phyloP scores from a whole-genome alignment of 2,888 invertebrate species.

The Lepidochrysops patricia region DNA sequence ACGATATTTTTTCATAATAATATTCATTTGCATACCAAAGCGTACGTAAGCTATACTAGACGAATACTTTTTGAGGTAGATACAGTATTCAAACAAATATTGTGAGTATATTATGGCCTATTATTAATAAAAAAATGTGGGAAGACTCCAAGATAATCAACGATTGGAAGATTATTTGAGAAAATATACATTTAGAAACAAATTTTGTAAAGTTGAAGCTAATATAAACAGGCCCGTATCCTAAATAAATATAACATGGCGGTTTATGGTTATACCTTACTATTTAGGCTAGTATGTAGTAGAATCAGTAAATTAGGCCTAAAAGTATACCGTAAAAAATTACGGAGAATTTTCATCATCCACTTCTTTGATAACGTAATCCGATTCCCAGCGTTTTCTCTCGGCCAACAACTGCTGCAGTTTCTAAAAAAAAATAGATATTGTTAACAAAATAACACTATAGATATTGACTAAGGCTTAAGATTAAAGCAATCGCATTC shows the following conservation, averaged over 20 bases:
- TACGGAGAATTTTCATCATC: constrained; percentile 78
- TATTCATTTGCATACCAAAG: not conserved
- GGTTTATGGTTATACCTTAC: not conserved
- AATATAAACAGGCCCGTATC: not conserved
- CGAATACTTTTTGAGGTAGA: constrained; percentile 3
- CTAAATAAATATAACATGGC: no score
- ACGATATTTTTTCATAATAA: no score
- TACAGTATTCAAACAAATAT: not conserved
- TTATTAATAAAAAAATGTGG: not conserved
- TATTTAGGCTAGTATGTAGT: no score
- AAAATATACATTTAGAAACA: no score
- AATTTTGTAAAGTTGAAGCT: no score
- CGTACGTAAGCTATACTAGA: not conserved
- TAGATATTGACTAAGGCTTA: not conserved
- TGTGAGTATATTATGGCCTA: not conserved
- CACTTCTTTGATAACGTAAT: constrained; percentile 81
- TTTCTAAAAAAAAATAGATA: constrained; percentile 50
- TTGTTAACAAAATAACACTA: not conserved
- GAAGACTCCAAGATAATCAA: not conserved
- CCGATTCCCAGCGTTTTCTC: constrained; percentile 77
- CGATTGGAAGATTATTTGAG: no score
- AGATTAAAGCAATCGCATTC: no score
- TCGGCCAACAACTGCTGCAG: constrained; percentile 72
- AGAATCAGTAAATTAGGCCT: not conserved
- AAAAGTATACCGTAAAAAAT: not conserved